Conservation (phyloP, 2,888 invertebrate genomes). For the Copidosoma aretas region DNA sequence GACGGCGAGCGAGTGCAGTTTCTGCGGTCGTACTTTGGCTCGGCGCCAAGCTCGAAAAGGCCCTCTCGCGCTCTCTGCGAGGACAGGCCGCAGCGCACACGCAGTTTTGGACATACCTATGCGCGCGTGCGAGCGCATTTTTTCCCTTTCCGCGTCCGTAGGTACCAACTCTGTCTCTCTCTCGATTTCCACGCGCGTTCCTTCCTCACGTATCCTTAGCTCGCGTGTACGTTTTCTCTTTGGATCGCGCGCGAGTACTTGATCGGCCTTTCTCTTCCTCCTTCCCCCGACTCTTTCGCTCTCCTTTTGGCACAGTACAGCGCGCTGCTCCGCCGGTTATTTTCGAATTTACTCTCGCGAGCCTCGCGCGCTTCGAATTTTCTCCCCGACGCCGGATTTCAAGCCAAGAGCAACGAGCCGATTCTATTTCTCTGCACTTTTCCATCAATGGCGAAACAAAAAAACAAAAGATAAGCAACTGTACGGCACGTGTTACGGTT, state of each 20-base stretch:
- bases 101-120: not conserved
- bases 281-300: not conserved
- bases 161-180: not conserved
- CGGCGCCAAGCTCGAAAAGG: slow-evolving; percentile 13
- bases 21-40: slow-evolving; percentile 1
- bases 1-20: not conserved
- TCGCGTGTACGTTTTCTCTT: not conserved
- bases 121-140: not conserved
- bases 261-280: not conserved
- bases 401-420: no score
- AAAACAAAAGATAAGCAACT: no score
- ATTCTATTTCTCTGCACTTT: no score
- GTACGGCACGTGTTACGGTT: no score
- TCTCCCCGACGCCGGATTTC: not conserved
- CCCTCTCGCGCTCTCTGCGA: no score
- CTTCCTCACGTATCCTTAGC: not conserved
- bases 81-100: no score
- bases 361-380: not conserved
- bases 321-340: not conserved
- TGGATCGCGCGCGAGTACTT: not conserved
- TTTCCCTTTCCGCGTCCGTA: not conserved
- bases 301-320: not conserved
- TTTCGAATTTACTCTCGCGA: not conserved
- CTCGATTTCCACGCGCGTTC: not conserved
- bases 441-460: no score